A percentile compares a stretch with the other conserved stretches of the same genome.
Evolutionary conservation across 2,888 invertebrate species (phyloP).

Genomic region (Aricia artaxerxes): DNA sequence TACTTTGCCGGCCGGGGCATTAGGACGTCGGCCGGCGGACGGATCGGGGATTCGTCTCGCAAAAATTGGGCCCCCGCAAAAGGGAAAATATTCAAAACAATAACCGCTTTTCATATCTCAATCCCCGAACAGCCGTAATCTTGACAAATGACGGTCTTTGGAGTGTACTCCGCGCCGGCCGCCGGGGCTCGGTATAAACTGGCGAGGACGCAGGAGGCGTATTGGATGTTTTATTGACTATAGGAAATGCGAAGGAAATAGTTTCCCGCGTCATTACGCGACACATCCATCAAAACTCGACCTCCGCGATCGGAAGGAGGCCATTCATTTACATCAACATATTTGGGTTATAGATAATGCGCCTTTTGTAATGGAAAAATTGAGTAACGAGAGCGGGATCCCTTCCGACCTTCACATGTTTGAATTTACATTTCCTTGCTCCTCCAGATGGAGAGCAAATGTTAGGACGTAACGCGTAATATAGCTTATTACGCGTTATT

Average conservation of each 20-base stretch:
- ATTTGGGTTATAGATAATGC: constrained; percentile 27
- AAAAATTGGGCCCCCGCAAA: constrained; percentile 50
- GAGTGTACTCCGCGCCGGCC: constrained; percentile 68
- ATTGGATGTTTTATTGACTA: constrained; percentile 78
- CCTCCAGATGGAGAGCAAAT: neutral
- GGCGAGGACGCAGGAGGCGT: constrained; percentile 74
- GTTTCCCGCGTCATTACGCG: constrained; percentile 76
- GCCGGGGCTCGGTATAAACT: constrained; percentile 75
- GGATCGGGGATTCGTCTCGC: constrained; percentile 46
- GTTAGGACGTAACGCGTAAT: neutral
- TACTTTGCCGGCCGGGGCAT: constrained; percentile 38
- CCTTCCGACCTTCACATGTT: neutral
- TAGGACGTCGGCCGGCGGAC: constrained; percentile 36
- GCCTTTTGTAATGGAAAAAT: constrained; percentile 13
- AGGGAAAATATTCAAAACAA: constrained; percentile 74
- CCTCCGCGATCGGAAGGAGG: constrained; percentile 35
- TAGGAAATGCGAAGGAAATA: constrained; percentile 79
- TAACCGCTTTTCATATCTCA: constrained; percentile 75
- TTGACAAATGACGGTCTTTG: constrained; percentile 78
- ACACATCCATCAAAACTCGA: constrained; percentile 72
- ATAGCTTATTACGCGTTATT: neutral
- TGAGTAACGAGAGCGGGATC: neutral
- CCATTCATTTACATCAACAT: constrained; percentile 32
- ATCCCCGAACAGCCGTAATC: constrained; percentile 74
- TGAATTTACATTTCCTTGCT: neutral